A percentile compares a stretch with the other conserved stretches of the same genome.
phyloP scores from a whole-genome alignment of 2,113 vertebrate genomes.

The Perccottus glenii region DNA sequence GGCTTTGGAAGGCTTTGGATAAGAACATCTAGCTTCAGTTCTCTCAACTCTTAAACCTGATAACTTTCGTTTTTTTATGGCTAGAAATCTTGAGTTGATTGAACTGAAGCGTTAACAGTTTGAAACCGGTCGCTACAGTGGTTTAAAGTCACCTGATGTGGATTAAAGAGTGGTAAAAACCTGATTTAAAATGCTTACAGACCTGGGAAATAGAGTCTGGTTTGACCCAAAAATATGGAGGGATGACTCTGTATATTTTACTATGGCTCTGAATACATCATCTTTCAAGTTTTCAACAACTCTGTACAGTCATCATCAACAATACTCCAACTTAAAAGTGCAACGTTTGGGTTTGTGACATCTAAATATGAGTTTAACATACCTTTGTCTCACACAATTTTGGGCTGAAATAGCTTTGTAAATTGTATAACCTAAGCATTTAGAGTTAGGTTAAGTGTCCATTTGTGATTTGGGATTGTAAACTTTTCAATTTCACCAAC shows the following conservation, averaged over 20 bases:
- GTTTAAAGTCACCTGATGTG: not conserved
- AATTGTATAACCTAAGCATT: too few relatives aligned
- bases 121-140: conserved; percentile 8
- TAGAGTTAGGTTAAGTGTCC: too few relatives aligned
- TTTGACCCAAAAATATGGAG: not conserved
- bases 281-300: conserved; percentile 1
- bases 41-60: conserved; percentile 1
- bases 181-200: not conserved
- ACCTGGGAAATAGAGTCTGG: not conserved
- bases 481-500: too few relatives aligned
- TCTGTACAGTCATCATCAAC: not conserved
- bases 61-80: not conserved
- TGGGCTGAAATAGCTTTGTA: too few relatives aligned
- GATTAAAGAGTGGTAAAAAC: not conserved
- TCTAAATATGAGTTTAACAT: not conserved
- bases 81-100: not conserved
- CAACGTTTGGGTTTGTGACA: not conserved
- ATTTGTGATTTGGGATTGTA: too few relatives aligned
- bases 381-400: too few relatives aligned
- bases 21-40: not conserved
- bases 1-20: conserved; percentile 5
- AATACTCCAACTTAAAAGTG: not conserved
- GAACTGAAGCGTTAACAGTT: conserved; percentile 2
- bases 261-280: not conserved
- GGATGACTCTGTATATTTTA: not conserved